Evolutionary conservation across 30 jellyfish, hydroid and myxozoan genomes (phyloP).

Genomic region (Morbakka virulenta): DNA sequence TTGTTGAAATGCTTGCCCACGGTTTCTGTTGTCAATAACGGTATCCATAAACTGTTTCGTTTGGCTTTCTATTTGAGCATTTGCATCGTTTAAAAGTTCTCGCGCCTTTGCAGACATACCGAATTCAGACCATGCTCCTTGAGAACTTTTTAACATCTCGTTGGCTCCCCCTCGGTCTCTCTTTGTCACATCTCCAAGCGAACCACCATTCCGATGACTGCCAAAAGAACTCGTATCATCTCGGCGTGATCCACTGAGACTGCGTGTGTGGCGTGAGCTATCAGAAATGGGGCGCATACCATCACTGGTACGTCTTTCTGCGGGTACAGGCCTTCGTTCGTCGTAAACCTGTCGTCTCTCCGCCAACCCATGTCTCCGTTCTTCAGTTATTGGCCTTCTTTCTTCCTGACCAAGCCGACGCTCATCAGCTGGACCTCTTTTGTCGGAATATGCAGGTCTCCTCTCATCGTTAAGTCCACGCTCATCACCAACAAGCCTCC

Average conservation of each 20-base stretch:
- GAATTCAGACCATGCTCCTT: neutral
- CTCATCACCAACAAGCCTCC: neutral
- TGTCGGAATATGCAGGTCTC: neutral
- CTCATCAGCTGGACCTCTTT: neutral
- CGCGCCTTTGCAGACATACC: neutral
- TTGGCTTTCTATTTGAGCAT: neutral
- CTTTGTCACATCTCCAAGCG: neutral
- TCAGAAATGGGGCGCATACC: neutral
- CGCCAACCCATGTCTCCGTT: neutral
- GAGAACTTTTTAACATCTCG: neutral
- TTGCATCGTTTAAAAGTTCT: neutral
- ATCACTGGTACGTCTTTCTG: neutral
- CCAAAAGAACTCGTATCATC: neutral
- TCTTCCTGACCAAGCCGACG: neutral
- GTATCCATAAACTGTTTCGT: neutral
- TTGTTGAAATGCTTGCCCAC: neutral
- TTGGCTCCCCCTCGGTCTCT: neutral
- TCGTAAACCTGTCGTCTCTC: neutral
- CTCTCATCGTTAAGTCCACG: neutral
- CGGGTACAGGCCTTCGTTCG: neutral
- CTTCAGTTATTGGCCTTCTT: neutral
- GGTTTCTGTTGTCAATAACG: neutral
- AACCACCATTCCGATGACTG: neutral
- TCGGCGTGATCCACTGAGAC: neutral
- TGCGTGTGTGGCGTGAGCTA: neutral